A percentile compares a stretch with the other conserved stretches of the same genome.
These are phyloP conservation scores for Scomber japonicus DNA, from an alignment of 2,113 vertebrate genomes.

Conservation along the genomic window DNA sequence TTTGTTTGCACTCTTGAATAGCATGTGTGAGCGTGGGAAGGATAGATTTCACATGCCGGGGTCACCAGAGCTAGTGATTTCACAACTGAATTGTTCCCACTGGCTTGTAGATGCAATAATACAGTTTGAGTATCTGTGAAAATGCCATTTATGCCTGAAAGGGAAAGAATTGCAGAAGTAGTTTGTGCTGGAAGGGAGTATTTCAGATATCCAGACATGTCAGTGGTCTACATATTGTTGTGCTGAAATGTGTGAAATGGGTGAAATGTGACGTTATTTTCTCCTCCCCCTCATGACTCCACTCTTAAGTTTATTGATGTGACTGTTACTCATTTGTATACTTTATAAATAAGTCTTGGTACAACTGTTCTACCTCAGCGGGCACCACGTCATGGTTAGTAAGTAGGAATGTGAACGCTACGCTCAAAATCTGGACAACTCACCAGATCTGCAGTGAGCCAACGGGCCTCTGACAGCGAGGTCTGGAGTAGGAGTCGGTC, in stretches of 20 bases:
- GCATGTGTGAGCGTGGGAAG: conserved; percentile 53
- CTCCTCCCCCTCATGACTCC: conserved; percentile 60
- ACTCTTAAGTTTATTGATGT: conserved; percentile 81
- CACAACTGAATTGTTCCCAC: conserved; percentile 55
- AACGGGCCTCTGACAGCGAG: conserved; percentile 60
- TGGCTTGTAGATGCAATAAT: conserved; percentile 65
- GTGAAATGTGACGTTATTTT: conserved; percentile 77
- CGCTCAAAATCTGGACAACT: conserved; percentile 65
- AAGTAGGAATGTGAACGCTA: conserved; percentile 76
- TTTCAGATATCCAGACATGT: conserved; percentile 73
- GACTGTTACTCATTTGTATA: conserved; percentile 86
- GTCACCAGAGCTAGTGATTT: conserved; percentile 51
- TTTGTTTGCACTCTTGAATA: conserved; percentile 72
- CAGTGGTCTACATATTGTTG: conserved; percentile 72
- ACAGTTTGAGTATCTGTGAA: conserved; percentile 72
- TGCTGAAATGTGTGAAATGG: conserved; percentile 69
- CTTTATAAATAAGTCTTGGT: conserved; percentile 81
- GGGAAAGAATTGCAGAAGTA: conserved; percentile 65
- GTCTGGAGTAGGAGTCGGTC: conserved; percentile 48
- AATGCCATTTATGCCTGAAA: conserved; percentile 67
- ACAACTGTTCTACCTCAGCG: conserved; percentile 89
- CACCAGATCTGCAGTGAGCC: conserved; percentile 66
- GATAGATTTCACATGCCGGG: conserved; percentile 52
- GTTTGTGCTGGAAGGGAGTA: conserved; percentile 68
- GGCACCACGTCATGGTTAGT: conserved; percentile 78